Evolutionary conservation across 2,113 vertebrate genomes (phyloP).

Genomic region (human): DNA sequence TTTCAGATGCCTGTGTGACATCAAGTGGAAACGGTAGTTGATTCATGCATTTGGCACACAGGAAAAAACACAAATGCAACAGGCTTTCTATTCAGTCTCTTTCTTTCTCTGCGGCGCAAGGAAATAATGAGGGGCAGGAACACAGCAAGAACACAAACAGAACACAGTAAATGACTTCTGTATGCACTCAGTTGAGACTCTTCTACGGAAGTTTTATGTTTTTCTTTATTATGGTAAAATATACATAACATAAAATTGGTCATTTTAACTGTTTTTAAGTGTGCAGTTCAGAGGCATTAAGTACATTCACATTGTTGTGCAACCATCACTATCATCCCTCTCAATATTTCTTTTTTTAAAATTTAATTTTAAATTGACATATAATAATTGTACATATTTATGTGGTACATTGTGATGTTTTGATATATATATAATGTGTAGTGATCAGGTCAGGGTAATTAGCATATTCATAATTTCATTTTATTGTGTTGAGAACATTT

Average conservation of each 20-base stretch:
- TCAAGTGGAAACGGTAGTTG: not conserved
- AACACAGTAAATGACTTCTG: not conserved
- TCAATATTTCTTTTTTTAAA: not conserved
- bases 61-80: not conserved
- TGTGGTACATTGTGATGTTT: not conserved
- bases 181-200: not conserved
- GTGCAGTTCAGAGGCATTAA: not conserved
- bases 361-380: not conserved
- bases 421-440: not conserved
- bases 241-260: not conserved
- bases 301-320: not conserved
- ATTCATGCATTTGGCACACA: not conserved
- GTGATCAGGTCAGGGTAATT: not conserved
- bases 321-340: not conserved
- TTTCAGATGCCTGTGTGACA: not conserved
- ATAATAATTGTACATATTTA: not conserved
- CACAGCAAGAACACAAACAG: not conserved
- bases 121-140: not conserved
- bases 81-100: not conserved
- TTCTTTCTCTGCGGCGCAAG: not conserved
- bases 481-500: not conserved
- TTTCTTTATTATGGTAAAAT: not conserved
- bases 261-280: not conserved
- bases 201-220: not conserved
- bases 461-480: not conserved